These are phyloP conservation scores for Zaprionus ghesquierei DNA, from an alignment of 1,140 invertebrate genomes.

Conservation along the genomic window DNA sequence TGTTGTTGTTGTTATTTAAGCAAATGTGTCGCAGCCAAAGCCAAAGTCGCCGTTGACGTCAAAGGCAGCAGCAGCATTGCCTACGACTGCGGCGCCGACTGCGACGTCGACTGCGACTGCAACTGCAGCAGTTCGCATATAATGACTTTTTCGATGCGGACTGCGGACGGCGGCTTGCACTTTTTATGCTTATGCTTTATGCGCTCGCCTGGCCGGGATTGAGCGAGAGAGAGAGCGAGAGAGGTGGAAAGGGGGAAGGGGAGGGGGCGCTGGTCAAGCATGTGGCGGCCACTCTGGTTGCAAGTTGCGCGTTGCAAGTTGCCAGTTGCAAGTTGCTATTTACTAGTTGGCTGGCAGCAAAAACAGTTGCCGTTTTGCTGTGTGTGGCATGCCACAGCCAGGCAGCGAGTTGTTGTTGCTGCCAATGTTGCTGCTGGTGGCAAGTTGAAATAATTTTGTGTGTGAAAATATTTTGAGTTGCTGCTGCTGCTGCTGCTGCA, in stretches of 20 bases:
- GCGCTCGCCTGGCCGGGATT: conserved; percentile 50
- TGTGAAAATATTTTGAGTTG: conserved; percentile 71
- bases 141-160: conserved; percentile 79
- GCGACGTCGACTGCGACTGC: neutral
- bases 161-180: conserved; percentile 60
- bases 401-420: conserved; percentile 54
- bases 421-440: conserved; percentile 58
- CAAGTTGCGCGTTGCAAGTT: conserved; percentile 28
- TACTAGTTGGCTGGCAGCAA: conserved; percentile 37
- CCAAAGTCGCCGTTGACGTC: conserved; percentile 53
- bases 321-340: conserved; percentile 50
- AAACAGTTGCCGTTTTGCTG: conserved; percentile 51
- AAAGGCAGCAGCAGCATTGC: neutral
- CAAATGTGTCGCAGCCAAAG: conserved; percentile 80
- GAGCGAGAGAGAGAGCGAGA: too few species aligned
- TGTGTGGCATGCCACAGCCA: conserved; percentile 74
- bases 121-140: conserved; percentile 58
- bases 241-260: neutral
- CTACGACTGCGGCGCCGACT: conserved; percentile 18
- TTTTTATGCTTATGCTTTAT: conserved; percentile 77
- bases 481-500: conserved; percentile 34
- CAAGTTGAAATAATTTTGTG: conserved; percentile 75
- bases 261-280: conserved; percentile 61
- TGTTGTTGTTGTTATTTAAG: conserved; percentile 71
- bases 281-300: conserved; percentile 42